Percentiles rank a stretch among this genome's conserved stretches.
phyloP scores from a whole-genome alignment of 1,140 invertebrate species.

The Zeugodacus cucurbitae region DNA sequence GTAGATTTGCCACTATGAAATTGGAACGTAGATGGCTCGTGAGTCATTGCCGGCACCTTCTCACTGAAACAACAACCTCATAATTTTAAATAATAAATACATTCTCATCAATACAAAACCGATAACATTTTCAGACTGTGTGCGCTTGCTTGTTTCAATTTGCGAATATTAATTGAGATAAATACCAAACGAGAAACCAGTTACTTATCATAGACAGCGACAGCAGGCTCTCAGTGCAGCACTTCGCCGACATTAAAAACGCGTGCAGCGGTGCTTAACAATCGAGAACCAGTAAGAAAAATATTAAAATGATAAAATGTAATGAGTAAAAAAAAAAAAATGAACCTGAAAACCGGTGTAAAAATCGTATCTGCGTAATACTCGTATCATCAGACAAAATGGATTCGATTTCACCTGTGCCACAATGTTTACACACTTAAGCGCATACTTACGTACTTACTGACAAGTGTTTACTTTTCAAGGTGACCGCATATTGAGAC shows the following conservation, averaged over 20 bases:
- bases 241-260: neutral
- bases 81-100: neutral
- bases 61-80: too few species aligned
- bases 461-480: neutral
- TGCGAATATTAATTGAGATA: neutral
- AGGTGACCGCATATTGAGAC: neutral
- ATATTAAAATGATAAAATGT: neutral
- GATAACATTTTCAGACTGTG: neutral
- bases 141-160: neutral
- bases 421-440: neutral
- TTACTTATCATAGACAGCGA: neutral
- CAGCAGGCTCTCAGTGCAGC: neutral
- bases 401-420: neutral
- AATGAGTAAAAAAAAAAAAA: neutral
- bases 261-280: neutral
- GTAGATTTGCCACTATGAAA: neutral
- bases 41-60: too few species aligned
- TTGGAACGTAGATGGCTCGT: too few species aligned
- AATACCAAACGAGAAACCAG: neutral
- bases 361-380: neutral
- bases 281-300: neutral
- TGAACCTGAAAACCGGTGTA: neutral
- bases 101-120: neutral
- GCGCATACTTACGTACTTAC: neutral
- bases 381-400: neutral